A percentile compares a stretch with the other conserved stretches of the same genome.
Evolutionary conservation across 2,113 vertebrate species (phyloP).

Genomic region (Triplophysa rosa): DNA sequence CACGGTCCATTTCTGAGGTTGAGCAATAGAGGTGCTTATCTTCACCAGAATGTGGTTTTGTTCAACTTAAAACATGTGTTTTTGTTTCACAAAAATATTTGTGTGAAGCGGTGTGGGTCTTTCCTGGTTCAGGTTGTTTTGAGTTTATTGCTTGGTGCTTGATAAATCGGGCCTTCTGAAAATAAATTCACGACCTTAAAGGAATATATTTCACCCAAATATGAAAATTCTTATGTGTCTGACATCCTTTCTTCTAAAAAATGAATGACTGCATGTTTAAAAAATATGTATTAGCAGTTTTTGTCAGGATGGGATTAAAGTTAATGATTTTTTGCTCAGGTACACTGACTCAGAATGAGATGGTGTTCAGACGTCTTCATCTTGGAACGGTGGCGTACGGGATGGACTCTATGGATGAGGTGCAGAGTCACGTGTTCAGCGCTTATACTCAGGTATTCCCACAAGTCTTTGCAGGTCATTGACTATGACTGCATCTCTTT

Average conservation of each 20-base stretch:
- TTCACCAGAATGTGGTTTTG: not conserved
- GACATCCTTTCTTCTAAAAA: too few relatives aligned
- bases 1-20: not conserved
- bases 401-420: slow-evolving; percentile 98
- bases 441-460: slow-evolving; percentile 90
- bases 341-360: slow-evolving; percentile 96
- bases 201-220: too few relatives aligned
- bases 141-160: too few relatives aligned
- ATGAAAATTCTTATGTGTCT: too few relatives aligned
- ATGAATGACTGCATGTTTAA: too few relatives aligned
- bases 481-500: not conserved
- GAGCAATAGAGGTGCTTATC: not conserved
- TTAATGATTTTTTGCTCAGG: slow-evolving; percentile 70
- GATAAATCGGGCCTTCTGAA: too few relatives aligned
- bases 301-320: not conserved
- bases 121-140: too few relatives aligned
- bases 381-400: slow-evolving; percentile 95
- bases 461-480: not conserved
- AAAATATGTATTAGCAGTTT: not conserved
- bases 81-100: not conserved
- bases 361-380: slow-evolving; percentile 95
- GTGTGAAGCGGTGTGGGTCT: too few relatives aligned
- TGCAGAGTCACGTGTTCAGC: slow-evolving; percentile 96
- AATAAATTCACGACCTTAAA: too few relatives aligned
- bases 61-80: not conserved